These are phyloP conservation scores for Sebastes trivittatus DNA, from an alignment of 2,797 vertebrate species.

Conservation along the genomic window DNA sequence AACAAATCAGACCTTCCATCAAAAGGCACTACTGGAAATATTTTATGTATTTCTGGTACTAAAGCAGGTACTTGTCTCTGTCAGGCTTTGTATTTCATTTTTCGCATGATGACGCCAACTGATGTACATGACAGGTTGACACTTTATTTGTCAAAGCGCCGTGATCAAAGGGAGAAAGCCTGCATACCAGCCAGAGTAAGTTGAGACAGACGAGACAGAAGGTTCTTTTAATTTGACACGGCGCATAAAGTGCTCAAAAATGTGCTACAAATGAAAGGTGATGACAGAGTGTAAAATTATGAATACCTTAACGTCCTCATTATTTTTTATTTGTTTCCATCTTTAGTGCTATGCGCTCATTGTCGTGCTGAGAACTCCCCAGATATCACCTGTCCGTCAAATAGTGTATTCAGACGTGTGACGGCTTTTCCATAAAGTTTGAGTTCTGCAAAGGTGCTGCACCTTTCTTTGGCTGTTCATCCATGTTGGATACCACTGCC, in stretches of 20 bases:
- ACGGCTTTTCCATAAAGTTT: neutral
- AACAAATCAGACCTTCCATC: slow-evolving; percentile 15
- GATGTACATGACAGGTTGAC: slow-evolving; percentile 42
- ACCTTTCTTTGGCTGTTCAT: neutral
- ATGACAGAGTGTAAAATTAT: slow-evolving; percentile 30
- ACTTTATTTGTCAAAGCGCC: slow-evolving; percentile 33
- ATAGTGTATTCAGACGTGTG: neutral
- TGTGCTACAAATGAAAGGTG: slow-evolving; percentile 23
- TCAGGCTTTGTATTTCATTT: slow-evolving; percentile 26
- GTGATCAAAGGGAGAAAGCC: slow-evolving; percentile 29
- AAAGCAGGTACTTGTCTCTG: slow-evolving; percentile 9
- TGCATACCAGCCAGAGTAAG: slow-evolving; percentile 6
- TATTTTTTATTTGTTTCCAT: slow-evolving; percentile 38
- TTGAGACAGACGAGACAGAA: slow-evolving; percentile 1
- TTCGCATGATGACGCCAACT: slow-evolving; percentile 1
- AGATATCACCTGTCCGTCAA: slow-evolving; percentile 6
- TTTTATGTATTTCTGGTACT: slow-evolving; percentile 4
- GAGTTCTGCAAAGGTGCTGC: neutral
- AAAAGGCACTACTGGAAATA: slow-evolving; percentile 7
- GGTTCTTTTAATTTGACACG: slow-evolving; percentile 29
- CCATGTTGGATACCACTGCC: neutral
- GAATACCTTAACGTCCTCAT: slow-evolving; percentile 25
- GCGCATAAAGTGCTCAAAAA: slow-evolving; percentile 7
- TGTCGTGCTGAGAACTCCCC: neutral
- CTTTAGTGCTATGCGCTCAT: neutral